phyloP scores from a whole-genome alignment of 2,888 invertebrate genomes.

The Kryphioiulus occultus region DNA sequence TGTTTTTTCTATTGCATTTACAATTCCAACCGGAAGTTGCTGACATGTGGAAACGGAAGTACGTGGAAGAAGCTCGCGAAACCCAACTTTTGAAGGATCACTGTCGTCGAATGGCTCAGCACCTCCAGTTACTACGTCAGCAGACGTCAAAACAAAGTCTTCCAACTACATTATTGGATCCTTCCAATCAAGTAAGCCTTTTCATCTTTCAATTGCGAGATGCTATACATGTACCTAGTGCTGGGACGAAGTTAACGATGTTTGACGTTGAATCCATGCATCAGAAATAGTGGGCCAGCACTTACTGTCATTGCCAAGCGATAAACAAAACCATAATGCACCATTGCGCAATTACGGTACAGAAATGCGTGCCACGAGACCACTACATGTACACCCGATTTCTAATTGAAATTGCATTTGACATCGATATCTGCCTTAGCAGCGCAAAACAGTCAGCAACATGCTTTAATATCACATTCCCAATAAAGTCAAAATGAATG shows the following conservation, averaged over 20 bases:
- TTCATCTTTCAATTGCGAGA: background rate
- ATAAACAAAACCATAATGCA: conserved; percentile 33
- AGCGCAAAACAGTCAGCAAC: background rate
- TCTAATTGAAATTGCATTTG: conserved; percentile 14
- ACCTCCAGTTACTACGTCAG: conserved; percentile 44
- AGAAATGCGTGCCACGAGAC: background rate
- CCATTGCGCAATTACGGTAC: conserved; percentile 8
- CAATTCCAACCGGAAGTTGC: conserved; percentile 35
- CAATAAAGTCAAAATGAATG: background rate
- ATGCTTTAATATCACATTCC: background rate
- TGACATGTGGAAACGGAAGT: conserved; percentile 52
- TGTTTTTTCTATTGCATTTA: conserved; percentile 1
- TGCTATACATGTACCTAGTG: too few species aligned
- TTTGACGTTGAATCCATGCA: conserved; percentile 12
- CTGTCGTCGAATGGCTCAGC: conserved; percentile 44
- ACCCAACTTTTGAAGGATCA: conserved; percentile 48
- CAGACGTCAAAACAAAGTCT: conserved; percentile 20
- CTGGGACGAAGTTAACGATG: background rate
- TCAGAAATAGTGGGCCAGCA: conserved; percentile 6
- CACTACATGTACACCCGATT: background rate
- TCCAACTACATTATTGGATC: conserved; percentile 34
- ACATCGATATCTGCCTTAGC: background rate
- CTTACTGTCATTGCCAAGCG: conserved; percentile 33
- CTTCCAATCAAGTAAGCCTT: conserved; percentile 48
- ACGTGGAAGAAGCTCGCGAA: conserved; percentile 46